phyloP scores from a whole-genome alignment of 2,888 invertebrate species.

The Lithosia quadra region DNA sequence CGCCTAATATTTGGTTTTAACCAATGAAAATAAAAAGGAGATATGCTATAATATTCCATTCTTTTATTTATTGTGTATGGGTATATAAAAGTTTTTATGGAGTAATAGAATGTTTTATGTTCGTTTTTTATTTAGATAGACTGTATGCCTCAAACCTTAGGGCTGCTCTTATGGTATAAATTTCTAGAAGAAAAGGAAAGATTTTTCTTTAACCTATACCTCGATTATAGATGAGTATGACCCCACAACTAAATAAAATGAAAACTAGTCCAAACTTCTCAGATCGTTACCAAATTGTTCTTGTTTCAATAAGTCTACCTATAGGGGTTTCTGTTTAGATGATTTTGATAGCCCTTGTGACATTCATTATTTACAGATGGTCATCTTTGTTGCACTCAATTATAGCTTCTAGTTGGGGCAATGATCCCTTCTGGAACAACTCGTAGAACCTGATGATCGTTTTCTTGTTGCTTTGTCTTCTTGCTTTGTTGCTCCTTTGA shows the following conservation, averaged over 20 bases:
- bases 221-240: neutral
- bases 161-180: neutral
- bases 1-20: neutral
- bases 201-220: neutral
- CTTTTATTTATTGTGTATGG: neutral
- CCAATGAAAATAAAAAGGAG: neutral
- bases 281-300: neutral
- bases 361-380: neutral
- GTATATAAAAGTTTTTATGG: neutral
- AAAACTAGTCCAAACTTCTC: too few relatives aligned
- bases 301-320: neutral
- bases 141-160: neutral
- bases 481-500: neutral
- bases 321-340: neutral
- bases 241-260: too few relatives aligned
- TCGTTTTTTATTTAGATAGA: neutral
- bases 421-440: too few relatives aligned
- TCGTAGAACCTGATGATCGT: too few relatives aligned
- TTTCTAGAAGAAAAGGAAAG: neutral
- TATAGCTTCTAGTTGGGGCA: too few relatives aligned
- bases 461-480: too few relatives aligned
- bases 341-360: neutral
- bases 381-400: too few relatives aligned
- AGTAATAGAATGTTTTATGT: constrained; percentile 4
- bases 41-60: neutral